Percentiles rank a stretch among this genome's conserved stretches.
These are phyloP conservation scores for Oscheius sp. DNA, from an alignment of 2,888 invertebrate genomes.

Conservation along the genomic window DNA sequence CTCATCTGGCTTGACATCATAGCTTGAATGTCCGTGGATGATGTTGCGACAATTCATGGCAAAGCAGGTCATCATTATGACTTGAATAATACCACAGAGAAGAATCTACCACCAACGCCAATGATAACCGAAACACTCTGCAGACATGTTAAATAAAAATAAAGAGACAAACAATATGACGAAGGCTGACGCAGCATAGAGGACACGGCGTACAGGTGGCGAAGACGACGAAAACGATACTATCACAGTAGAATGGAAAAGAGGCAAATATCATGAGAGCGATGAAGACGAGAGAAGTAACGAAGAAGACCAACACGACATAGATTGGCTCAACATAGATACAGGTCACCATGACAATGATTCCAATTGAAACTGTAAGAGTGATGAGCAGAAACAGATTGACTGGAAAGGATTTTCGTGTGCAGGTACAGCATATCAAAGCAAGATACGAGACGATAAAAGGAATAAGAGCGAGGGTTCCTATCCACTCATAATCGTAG, in stretches of 20 bases:
- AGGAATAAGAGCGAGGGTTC: neutral
- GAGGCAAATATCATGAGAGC: slow-evolving; percentile 9
- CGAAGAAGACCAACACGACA: slow-evolving; percentile 14
- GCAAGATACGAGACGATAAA: slow-evolving; percentile 13
- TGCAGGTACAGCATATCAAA: neutral
- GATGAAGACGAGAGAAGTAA: slow-evolving; percentile 1
- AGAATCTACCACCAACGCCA: slow-evolving; percentile 1
- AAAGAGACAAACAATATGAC: no score
- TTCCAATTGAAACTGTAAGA: slow-evolving; percentile 14
- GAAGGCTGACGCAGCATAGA: neutral
- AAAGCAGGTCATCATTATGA: neutral
- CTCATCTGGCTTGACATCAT: slow-evolving; percentile 14
- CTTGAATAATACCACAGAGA: slow-evolving; percentile 8
- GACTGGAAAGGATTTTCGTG: neutral
- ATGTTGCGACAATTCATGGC: neutral
- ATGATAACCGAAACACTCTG: neutral
- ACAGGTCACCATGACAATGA: slow-evolving; percentile 11
- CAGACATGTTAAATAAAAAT: no score
- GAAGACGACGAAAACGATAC: neutral
- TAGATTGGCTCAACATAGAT: neutral
- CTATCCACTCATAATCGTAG: neutral
- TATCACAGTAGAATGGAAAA: neutral
- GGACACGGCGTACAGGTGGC: neutral
- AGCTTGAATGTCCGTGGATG: neutral
- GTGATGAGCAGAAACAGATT: slow-evolving; percentile 1